Evolutionary conservation across 1,140 invertebrate genomes (phyloP).

Genomic region (Nixonia krombeini): DNA sequence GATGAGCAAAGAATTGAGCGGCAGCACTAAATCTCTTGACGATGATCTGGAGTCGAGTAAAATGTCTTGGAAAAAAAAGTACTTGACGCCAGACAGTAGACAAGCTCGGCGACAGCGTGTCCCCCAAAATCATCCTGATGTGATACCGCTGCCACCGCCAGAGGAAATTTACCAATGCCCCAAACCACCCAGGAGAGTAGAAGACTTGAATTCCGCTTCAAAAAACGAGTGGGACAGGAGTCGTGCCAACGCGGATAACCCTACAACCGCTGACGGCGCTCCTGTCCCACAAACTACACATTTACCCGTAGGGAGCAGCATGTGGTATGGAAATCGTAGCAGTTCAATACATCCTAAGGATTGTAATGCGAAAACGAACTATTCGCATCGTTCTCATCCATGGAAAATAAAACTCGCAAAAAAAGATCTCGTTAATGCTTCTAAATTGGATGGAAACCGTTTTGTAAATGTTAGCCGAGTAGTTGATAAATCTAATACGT

Average conservation of each 20-base stretch:
- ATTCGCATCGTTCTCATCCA: too few relatives aligned
- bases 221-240: constrained; percentile 78
- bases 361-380: too few relatives aligned
- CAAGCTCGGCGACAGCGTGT: constrained; percentile 78
- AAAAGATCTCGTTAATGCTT: background rate
- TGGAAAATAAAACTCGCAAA: too few relatives aligned
- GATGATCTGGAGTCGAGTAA: constrained; percentile 39
- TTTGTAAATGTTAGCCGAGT: too few relatives aligned
- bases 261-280: constrained; percentile 64
- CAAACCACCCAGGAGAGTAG: constrained; percentile 72
- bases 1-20: constrained; percentile 33
- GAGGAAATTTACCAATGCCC: constrained; percentile 76
- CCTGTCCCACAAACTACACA: constrained; percentile 57
- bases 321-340: constrained; percentile 20
- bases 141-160: constrained; percentile 75
- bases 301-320: constrained; percentile 55
- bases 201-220: constrained; percentile 64
- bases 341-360: too few relatives aligned
- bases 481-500: too few relatives aligned
- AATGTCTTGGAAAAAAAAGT: constrained; percentile 58
- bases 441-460: too few relatives aligned
- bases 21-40: constrained; percentile 42
- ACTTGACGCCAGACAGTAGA: constrained; percentile 60
- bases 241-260: constrained; percentile 62
- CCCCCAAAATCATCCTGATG: constrained; percentile 74